These are phyloP conservation scores for Synergus itoensis DNA, from an alignment of 2,888 invertebrate species.

Conservation along the genomic window DNA sequence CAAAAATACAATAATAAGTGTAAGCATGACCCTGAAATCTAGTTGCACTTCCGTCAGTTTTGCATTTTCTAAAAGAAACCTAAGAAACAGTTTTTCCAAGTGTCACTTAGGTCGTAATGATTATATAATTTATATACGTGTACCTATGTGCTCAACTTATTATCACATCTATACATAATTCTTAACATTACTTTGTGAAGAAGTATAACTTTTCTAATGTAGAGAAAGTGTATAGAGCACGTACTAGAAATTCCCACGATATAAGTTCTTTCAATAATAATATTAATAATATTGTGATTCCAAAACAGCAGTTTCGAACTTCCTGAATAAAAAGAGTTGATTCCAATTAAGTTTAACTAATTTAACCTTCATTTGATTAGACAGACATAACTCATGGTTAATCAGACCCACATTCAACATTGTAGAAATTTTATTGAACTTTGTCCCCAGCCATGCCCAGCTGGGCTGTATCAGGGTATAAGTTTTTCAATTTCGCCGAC, in stretches of 20 bases:
- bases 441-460: too few relatives aligned
- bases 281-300: constrained; percentile 7
- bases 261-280: not conserved
- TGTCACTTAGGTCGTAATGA: not conserved
- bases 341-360: not conserved
- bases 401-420: not conserved
- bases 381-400: not conserved
- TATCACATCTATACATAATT: not conserved
- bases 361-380: not conserved
- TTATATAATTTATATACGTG: not conserved
- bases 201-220: constrained; percentile 6
- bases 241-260: not conserved
- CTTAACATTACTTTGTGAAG: not conserved
- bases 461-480: too few relatives aligned
- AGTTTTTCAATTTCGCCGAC: too few relatives aligned
- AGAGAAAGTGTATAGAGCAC: not conserved
- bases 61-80: not conserved
- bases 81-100: not conserved
- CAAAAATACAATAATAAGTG: not conserved
- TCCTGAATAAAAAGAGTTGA: constrained; percentile 9
- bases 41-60: not conserved
- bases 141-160: not conserved
- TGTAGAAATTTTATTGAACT: not conserved
- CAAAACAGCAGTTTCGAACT: not conserved
- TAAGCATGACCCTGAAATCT: not conserved